Base-by-base conservation (phyloP, 2,113 vertebrate species). In the Megaleporinus macrocephalus region DNA sequence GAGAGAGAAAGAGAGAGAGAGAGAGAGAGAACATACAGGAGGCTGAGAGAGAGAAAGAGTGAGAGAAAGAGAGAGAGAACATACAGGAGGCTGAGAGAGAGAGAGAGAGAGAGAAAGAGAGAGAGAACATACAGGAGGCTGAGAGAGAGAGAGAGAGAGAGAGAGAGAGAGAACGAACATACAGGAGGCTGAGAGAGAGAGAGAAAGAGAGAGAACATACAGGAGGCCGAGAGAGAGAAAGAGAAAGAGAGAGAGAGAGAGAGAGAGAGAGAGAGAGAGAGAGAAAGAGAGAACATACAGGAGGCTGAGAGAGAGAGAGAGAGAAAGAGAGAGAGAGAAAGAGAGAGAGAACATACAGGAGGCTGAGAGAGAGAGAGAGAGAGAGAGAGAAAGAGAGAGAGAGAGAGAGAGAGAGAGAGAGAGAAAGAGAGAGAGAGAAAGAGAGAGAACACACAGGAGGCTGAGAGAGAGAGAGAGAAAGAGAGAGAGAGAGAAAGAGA, bases 151-250 rank as follows among this genome's bases (percentile, higher is more conserved):
- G 36, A 36, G 36, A 36, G 36, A 36, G 7, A 7, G 36, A 36
- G 36, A 36, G 3, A 36, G 7, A 36, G 36, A 36, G 36, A 36
- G 36, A 36, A n/a, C n/a, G n/a, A n/a, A n/a, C n/a, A n/a, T n/a
- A n/a, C n/a, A n/a, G n/a, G 36, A 36, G 36, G 7, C 3, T 4
- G 36, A 36, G 36, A 36, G 36, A 73, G 53, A 71, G 59, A 27
- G 57, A 24, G 57, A 59, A 22, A 24, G 53, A 20, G 53, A 20
- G 15, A 3, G 55, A 41, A n/a, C n/a, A n/a, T n/a, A n/a, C n/a
- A n/a, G n/a, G n/a, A n/a, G n/a, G n/a, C n/a, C n/a, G 73, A 29
- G 57, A 24, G 26, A 57, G 53, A 83, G 77, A 59, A 83, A 82
- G 62, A 70, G 20, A 20, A 4, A 3, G 4, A 20, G 16, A 33